A percentile compares a stretch with the other conserved stretches of the same genome.
Conservation (phyloP, 2,888 invertebrate genomes). For the Papilio elwesi region DNA sequence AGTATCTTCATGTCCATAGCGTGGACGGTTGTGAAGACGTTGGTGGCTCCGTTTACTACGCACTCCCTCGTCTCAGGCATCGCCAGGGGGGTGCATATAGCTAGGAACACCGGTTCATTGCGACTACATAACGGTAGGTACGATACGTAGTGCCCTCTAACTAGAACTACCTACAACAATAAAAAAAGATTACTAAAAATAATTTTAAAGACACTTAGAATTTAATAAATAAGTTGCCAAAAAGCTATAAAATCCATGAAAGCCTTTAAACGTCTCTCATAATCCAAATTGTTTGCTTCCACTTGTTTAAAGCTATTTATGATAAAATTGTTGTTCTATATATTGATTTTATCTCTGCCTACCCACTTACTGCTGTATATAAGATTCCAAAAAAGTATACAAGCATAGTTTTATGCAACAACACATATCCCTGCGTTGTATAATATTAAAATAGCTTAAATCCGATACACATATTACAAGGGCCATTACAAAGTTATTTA, state of each 20-base stretch:
- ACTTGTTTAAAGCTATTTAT: no score
- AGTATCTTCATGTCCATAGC: constrained; percentile 99
- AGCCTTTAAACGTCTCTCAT: not conserved
- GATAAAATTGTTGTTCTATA: no score
- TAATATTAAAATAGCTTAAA: no score
- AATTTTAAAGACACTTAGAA: not conserved
- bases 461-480: no score
- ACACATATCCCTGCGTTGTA: no score
- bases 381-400: no score
- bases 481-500: no score
- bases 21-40: constrained; percentile 98
- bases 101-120: constrained; percentile 98
- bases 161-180: constrained; percentile 93
- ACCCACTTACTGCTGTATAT: no score
- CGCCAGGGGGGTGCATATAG: constrained; percentile 97
- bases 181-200: not conserved
- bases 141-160: constrained; percentile 97
- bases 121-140: constrained; percentile 96
- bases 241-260: not conserved
- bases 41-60: constrained; percentile 98
- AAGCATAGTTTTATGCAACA: no score
- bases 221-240: not conserved
- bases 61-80: constrained; percentile 98
- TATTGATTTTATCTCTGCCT: no score
- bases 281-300: no score